Evolutionary conservation across 2,888 invertebrate species (phyloP).

Genomic region (Imbricaverruca yamaguchii): DNA sequence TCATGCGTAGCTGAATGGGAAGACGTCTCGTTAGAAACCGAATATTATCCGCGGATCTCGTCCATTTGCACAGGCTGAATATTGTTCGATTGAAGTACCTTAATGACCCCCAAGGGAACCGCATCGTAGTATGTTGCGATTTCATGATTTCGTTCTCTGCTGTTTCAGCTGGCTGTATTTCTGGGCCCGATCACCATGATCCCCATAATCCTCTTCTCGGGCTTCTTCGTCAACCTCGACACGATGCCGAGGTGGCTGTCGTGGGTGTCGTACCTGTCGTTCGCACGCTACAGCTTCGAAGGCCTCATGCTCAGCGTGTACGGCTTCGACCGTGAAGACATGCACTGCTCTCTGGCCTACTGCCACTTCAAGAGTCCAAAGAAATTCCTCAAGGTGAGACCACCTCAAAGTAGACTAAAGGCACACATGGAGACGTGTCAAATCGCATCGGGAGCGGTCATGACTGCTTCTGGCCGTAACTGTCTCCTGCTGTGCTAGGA

Average conservation of each 20-base stretch:
- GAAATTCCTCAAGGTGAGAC: slow-evolving; percentile 64
- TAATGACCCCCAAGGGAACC: too few relatives aligned
- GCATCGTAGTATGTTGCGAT: too few relatives aligned
- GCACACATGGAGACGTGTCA: too few relatives aligned
- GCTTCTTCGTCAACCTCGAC: slow-evolving; percentile 94
- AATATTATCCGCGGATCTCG: too few relatives aligned
- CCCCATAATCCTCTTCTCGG: slow-evolving; percentile 89
- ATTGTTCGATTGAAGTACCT: too few relatives aligned
- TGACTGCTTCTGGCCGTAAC: too few relatives aligned
- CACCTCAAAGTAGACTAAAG: neutral
- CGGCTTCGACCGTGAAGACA: slow-evolving; percentile 63
- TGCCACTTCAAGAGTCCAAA: slow-evolving; percentile 75
- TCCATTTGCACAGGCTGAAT: too few relatives aligned
- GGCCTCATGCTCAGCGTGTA: slow-evolving; percentile 79
- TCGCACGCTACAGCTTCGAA: slow-evolving; percentile 88
- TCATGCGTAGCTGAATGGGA: too few relatives aligned
- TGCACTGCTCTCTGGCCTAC: slow-evolving; percentile 72
- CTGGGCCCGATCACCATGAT: slow-evolving; percentile 94
- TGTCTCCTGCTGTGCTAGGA: too few relatives aligned
- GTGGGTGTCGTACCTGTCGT: slow-evolving; percentile 92
- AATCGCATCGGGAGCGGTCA: too few relatives aligned
- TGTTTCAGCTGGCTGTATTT: slow-evolving; percentile 79
- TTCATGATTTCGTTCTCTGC: neutral
- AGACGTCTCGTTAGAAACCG: too few relatives aligned
- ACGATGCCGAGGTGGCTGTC: slow-evolving; percentile 89